Conservation (phyloP, 2,113 vertebrate genomes). For the Gallinago undulata region DNA sequence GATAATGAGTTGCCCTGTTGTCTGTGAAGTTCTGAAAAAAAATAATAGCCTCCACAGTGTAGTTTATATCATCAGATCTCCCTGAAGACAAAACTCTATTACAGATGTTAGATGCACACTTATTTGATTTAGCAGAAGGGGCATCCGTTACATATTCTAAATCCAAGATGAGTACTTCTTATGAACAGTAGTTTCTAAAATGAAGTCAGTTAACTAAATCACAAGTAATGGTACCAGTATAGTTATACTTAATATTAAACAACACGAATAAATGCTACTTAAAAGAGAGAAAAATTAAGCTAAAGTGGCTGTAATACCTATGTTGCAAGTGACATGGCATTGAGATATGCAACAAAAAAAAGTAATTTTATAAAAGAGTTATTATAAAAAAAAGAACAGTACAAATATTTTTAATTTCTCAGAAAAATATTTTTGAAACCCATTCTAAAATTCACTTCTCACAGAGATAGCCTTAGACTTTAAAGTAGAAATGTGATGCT, state of each 20-base stretch:
- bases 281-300: neutral
- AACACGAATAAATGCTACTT: neutral
- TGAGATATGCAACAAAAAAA: neutral
- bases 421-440: neutral
- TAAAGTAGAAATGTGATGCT: neutral
- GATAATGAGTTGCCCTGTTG: neutral
- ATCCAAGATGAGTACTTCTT: neutral
- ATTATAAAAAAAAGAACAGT: neutral
- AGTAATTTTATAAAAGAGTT: neutral
- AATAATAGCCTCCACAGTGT: neutral
- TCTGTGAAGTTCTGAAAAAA: neutral
- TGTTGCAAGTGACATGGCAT: neutral
- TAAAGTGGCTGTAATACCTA: neutral
- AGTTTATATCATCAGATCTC: neutral
- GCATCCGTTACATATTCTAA: neutral
- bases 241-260: neutral
- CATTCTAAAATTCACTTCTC: neutral
- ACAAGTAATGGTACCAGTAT: neutral
- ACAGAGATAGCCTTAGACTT: neutral
- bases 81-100: neutral
- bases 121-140: neutral
- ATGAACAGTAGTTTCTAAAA: neutral
- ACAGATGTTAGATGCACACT: neutral
- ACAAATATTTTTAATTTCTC: neutral
- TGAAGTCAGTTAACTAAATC: neutral